Conservation (phyloP, 2,113 vertebrate genomes). For the Sturnira hondurensis region DNA sequence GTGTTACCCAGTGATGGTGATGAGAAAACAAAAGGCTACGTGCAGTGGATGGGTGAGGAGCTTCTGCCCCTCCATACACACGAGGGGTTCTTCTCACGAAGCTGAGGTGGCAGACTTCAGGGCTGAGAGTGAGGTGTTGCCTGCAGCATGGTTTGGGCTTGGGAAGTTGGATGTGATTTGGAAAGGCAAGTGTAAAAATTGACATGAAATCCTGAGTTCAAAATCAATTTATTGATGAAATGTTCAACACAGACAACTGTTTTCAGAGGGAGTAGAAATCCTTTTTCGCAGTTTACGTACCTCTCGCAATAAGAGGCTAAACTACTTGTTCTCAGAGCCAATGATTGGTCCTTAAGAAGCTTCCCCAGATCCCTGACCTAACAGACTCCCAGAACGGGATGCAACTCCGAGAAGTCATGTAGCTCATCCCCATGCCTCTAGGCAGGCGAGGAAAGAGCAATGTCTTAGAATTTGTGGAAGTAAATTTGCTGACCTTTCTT, state of each 20-base stretch:
- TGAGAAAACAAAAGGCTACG: background rate
- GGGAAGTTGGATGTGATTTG: background rate
- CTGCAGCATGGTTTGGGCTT: background rate
- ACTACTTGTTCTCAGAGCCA: constrained; percentile 15
- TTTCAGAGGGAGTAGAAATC: constrained; percentile 37
- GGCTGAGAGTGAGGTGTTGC: background rate
- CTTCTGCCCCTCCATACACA: background rate
- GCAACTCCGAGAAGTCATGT: background rate
- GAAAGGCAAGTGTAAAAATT: constrained; percentile 58
- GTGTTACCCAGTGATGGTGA: background rate
- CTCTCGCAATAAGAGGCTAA: constrained; percentile 12
- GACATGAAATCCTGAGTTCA: constrained; percentile 66
- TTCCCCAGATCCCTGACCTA: background rate
- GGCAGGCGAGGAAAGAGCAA: background rate
- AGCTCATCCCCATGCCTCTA: constrained; percentile 3
- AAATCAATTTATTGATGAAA: constrained; percentile 79
- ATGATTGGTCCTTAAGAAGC: background rate
- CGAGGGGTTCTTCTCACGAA: background rate
- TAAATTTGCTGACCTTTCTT: constrained; percentile 81
- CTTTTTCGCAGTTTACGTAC: background rate
- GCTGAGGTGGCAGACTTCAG: background rate
- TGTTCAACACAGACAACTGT: constrained; percentile 64
- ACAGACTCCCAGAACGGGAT: background rate
- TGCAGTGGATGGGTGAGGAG: background rate
- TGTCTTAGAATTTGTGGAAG: constrained; percentile 55